Base-by-base conservation (phyloP, 2,888 invertebrate species). In the Oasisia sp. region DNA sequence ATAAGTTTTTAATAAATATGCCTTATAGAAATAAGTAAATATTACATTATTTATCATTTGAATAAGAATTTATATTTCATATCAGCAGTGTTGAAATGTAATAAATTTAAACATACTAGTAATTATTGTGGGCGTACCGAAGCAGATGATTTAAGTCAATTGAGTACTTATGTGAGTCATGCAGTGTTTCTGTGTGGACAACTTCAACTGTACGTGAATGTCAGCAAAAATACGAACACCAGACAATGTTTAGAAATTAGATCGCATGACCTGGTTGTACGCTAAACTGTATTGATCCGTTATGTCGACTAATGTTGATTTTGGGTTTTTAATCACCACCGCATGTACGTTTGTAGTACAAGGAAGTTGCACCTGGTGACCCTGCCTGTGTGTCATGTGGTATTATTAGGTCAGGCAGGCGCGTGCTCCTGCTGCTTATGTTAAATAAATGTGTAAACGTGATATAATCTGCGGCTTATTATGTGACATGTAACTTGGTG, bases 391-490 rank as follows among this genome's bases (percentile, higher is more conserved):
- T 27, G 74, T 74, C 74, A 74, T 74, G 58, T 58, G 74, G 27
- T 74, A 74, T 19, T 74, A 19, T 74, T 74, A 74, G 74, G 74
- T 27, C 74, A 74, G 74, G 74, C 74, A 27, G 58, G 19, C 58
- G 19, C 27, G 7, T 74, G 27, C 74, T 27, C 74, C n/a, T 74
- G 74, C n/a, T 74, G 74, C 74, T 74, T 19, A 74, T n/a, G 74
- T 74, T n/a, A 74, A 74, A 74, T 74, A 74, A 74, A 74, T 74
- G 27, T 74, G 74, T n/a, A 74, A 74, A 74, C 27, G n/a, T 74
- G 74, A 74, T 74, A 74, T 74, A 74, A 74, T 74, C 74, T 74
- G n/a, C n/a, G 5, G 19, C 27, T 74, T 19, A n/a, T 74, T 27
- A 74, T 74, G 7, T 74, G 27, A 74, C 27, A 74, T 3, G 27